phyloP scores from a whole-genome alignment of 2,113 vertebrate genomes.

The Tragelaphus buxtoni region DNA sequence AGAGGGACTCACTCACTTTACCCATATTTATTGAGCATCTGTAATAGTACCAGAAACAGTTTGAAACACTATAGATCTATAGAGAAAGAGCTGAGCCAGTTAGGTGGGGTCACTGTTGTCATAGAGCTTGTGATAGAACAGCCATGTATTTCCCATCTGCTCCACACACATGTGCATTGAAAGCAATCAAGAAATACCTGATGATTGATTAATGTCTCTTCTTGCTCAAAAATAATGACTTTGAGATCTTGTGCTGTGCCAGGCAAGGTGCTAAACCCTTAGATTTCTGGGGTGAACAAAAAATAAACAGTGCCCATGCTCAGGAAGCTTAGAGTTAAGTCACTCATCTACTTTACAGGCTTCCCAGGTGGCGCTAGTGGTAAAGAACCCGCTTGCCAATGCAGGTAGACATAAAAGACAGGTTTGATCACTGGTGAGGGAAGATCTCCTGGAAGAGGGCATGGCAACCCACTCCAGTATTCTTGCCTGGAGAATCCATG shows the following conservation, averaged over 20 bases:
- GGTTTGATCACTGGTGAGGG: neutral
- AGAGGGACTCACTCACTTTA: neutral
- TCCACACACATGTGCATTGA: neutral
- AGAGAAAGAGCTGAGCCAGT: neutral
- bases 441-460: neutral
- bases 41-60: neutral
- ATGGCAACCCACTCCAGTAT: neutral
- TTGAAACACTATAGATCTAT: neutral
- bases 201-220: neutral
- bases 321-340: neutral
- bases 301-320: neutral
- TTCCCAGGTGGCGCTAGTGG: neutral
- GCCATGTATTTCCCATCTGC: neutral
- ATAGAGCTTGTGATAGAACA: neutral
- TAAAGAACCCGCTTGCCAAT: neutral
- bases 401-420: neutral
- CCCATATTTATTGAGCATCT: neutral
- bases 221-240: neutral
- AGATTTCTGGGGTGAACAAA: neutral
- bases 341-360: neutral
- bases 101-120: neutral
- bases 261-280: neutral
- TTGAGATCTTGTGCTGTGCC: neutral
- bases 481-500: neutral
- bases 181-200: neutral